These are phyloP conservation scores for Brachypterus glaber DNA, from an alignment of 2,888 invertebrate genomes.

Conservation along the genomic window DNA sequence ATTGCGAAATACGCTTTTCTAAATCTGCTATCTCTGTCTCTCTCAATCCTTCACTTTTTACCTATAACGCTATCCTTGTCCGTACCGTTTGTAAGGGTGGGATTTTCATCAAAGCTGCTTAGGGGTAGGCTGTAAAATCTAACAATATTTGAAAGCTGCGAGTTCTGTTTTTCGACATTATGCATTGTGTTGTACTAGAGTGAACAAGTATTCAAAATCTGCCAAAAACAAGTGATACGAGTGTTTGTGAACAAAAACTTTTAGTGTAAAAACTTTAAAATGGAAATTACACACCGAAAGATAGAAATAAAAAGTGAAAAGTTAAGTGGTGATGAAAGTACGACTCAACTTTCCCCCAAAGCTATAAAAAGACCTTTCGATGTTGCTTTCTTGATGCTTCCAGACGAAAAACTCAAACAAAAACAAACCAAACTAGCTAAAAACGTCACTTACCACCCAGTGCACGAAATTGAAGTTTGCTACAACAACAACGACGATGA, in stretches of 20 bases:
- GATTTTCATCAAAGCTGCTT: constrained; percentile 32
- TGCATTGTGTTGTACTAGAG: constrained; percentile 32
- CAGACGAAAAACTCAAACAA: constrained; percentile 69
- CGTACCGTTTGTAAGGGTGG: constrained; percentile 27
- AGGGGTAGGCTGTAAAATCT: constrained; percentile 37
- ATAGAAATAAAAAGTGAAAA: constrained; percentile 42
- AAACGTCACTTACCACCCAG: constrained; percentile 36
- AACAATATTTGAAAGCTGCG: constrained; percentile 40
- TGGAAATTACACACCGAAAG: constrained; percentile 49
- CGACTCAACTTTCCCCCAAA: constrained; percentile 36
- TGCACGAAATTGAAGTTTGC: constrained; percentile 21
- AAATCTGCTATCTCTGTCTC: constrained; percentile 26
- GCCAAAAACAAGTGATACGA: constrained; percentile 31
- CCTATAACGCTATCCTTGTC: constrained; percentile 22
- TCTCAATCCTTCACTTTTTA: constrained; percentile 16
- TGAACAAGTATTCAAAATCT: constrained; percentile 28
- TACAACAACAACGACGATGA: constrained; percentile 29
- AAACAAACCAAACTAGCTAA: constrained; percentile 49
- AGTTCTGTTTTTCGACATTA: constrained; percentile 40
- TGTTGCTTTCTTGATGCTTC: constrained; percentile 82
- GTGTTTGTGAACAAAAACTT: constrained; percentile 45
- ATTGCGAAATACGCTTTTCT: constrained; percentile 34
- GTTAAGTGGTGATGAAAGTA: constrained; percentile 33
- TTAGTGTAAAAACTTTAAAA: constrained; percentile 38
- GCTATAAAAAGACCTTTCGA: constrained; percentile 73